A percentile compares a stretch with the other conserved stretches of the same genome.
phyloP scores from a whole-genome alignment of 2,888 invertebrate genomes.

The Bugulina stolonifera region DNA sequence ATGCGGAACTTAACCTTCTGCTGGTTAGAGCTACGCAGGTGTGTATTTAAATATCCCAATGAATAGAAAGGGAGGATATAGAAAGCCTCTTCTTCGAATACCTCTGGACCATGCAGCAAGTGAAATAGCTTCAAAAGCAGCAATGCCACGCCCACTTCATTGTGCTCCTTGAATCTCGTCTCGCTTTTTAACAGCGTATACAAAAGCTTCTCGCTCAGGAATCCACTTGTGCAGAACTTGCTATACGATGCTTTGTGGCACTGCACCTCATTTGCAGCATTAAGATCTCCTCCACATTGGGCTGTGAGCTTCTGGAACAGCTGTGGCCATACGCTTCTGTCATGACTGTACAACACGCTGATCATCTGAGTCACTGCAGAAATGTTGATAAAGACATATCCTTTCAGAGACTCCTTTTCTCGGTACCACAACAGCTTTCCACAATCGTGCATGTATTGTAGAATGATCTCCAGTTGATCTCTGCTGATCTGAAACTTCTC shows the following conservation, averaged over 20 bases:
- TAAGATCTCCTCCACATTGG: background rate
- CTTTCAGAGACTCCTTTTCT: background rate
- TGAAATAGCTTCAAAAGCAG: background rate
- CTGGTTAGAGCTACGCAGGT: background rate
- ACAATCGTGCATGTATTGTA: background rate
- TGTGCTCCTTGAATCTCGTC: background rate
- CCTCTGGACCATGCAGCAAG: background rate
- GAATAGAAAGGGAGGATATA: background rate
- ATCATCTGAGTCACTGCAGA: background rate
- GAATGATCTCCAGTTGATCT: background rate
- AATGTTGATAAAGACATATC: background rate
- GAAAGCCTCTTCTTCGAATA: background rate
- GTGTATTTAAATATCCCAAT: background rate
- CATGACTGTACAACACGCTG: too few species aligned
- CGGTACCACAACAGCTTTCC: background rate
- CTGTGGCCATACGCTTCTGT: too few species aligned
- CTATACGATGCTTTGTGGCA: background rate
- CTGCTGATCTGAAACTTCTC: background rate
- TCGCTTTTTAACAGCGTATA: background rate
- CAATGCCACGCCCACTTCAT: background rate
- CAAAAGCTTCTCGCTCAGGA: background rate
- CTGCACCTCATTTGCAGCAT: background rate
- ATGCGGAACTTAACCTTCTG: background rate
- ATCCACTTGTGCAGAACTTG: background rate
- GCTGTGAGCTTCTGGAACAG: background rate